phyloP scores from a whole-genome alignment of 2,797 vertebrate species.

The Rallus crepitans region DNA sequence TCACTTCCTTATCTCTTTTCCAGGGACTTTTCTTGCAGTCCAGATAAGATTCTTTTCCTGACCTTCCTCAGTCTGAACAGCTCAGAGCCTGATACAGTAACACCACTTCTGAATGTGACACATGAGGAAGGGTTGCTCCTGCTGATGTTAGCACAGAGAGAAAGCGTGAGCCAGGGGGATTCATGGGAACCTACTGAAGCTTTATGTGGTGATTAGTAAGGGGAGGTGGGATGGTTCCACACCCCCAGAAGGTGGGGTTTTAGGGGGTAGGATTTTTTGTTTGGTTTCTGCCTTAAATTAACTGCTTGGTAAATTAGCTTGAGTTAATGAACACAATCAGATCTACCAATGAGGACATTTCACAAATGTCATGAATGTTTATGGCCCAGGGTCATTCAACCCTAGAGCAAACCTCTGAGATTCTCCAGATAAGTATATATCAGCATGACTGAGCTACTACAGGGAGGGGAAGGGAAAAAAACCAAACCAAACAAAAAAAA shows the following conservation, averaged over 20 bases:
- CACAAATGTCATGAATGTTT: neutral
- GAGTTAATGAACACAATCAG: neutral
- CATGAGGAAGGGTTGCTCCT: neutral
- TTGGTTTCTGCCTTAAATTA: neutral
- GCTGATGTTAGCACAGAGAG: rapidly evolving
- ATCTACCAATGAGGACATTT: neutral
- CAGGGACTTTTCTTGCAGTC: neutral
- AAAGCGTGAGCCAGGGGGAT: rapidly evolving
- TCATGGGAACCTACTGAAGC: neutral
- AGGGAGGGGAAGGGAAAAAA: too few species aligned
- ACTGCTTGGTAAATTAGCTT: neutral
- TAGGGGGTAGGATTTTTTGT: rapidly evolving
- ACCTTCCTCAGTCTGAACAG: neutral
- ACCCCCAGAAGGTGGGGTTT: rapidly evolving
- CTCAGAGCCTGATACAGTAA: neutral
- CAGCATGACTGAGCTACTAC: neutral
- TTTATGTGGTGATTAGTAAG: neutral
- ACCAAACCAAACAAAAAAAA: too few species aligned
- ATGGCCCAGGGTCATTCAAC: neutral
- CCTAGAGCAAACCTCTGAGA: neutral
- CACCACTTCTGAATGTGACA: neutral
- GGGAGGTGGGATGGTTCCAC: neutral
- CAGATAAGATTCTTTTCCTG: neutral
- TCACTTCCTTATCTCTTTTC: neutral
- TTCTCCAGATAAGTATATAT: neutral